phyloP scores from a whole-genome alignment of 2,113 vertebrate species.

The Micronycteris hirsuta region DNA sequence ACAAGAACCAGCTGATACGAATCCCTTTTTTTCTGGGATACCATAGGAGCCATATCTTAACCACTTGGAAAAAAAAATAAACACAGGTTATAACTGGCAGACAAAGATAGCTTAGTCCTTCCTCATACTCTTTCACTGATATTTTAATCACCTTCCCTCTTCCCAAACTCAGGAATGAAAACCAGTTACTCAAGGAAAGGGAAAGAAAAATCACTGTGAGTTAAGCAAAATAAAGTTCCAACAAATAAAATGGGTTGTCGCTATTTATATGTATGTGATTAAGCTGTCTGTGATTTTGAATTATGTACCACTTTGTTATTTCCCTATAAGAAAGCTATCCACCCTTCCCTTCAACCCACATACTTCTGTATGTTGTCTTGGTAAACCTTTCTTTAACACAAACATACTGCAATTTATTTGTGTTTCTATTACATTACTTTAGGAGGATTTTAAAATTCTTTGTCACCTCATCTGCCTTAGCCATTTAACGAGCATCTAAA shows the following conservation, averaged over 20 bases:
- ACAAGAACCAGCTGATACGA: background rate
- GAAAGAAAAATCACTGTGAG: background rate
- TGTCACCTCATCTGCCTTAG: conserved; percentile 38
- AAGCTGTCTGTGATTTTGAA: conserved; percentile 26
- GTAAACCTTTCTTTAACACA: conserved; percentile 35
- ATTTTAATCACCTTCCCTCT: background rate
- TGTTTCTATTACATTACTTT: conserved; percentile 30
- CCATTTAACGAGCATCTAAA: conserved; percentile 45
- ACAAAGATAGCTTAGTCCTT: background rate
- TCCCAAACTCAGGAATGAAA: background rate
- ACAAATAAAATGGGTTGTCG: conserved; percentile 2
- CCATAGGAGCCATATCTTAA: background rate
- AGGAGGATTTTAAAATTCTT: background rate
- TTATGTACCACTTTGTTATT: conserved; percentile 34
- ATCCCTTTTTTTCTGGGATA: background rate
- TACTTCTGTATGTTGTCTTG: background rate
- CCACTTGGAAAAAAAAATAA: background rate
- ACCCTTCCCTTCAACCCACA: background rate
- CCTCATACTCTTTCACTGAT: background rate
- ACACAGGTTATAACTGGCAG: background rate
- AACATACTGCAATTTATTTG: conserved; percentile 20
- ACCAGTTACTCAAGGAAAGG: background rate
- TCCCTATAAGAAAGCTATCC: background rate
- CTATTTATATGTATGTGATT: conserved; percentile 14
- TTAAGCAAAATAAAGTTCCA: background rate